Percentiles rank a stretch among this genome's conserved stretches.
Evolutionary conservation across 2,888 invertebrate species (phyloP).

Genomic region (Cheilosia urbana): DNA sequence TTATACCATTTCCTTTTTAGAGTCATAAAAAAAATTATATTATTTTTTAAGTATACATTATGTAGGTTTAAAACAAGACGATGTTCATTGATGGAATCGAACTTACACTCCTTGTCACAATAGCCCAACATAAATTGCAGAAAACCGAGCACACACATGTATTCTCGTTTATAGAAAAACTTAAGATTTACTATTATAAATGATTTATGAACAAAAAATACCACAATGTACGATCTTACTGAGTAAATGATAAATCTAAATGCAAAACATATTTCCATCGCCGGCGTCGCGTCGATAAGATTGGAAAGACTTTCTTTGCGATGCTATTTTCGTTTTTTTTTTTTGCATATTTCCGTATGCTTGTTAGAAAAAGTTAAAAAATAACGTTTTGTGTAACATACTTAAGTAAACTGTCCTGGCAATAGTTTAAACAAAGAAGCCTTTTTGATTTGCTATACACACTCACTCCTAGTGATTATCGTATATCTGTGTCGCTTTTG

Average conservation of each 20-base stretch:
- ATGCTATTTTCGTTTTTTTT: too few species aligned
- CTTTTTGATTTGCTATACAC: constrained; percentile 29
- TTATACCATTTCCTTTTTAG: constrained; percentile 17
- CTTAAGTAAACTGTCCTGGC: constrained; percentile 81
- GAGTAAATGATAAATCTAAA: constrained; percentile 44
- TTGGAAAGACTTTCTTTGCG: constrained; percentile 19
- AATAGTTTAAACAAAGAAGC: constrained; percentile 39
- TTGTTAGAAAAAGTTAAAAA: constrained; percentile 57
- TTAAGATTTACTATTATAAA: background rate
- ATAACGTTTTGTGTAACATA: constrained; percentile 61
- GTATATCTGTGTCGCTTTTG: constrained; percentile 13
- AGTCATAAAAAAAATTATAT: constrained; percentile 9
- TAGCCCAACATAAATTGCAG: background rate
- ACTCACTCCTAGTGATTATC: constrained; percentile 6
- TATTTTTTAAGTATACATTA: background rate
- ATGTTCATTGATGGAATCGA: background rate
- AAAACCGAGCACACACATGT: background rate
- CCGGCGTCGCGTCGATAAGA: constrained; percentile 2
- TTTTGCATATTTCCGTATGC: constrained; percentile 33
- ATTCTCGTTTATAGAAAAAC: background rate
- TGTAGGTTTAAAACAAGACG: constrained; percentile 8
- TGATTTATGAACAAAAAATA: constrained; percentile 18
- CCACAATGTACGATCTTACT: constrained; percentile 7
- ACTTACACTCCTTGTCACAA: background rate
- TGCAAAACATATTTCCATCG: constrained; percentile 42